Conservation (phyloP, 2,888 invertebrate species). For the Scaptomyza tumidula region DNA sequence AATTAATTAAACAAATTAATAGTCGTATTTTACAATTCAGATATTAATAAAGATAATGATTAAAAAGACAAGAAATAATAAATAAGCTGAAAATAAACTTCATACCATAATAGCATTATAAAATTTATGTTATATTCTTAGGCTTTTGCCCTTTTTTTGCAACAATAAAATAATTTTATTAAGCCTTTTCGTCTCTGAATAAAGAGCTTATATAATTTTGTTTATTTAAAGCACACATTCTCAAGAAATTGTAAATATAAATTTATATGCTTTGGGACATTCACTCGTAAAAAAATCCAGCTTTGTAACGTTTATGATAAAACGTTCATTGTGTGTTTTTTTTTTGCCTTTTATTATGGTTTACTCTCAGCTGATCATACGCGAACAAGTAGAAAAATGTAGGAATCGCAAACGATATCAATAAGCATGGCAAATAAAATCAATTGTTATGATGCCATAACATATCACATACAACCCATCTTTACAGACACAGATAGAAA, state of each 20-base stretch:
- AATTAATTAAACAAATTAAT: too few species aligned
- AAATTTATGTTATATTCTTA: background rate
- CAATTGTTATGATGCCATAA: slow-evolving; percentile 78
- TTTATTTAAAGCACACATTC: slow-evolving; percentile 20
- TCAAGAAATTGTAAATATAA: slow-evolving; percentile 33
- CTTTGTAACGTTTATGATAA: slow-evolving; percentile 39
- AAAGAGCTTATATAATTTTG: slow-evolving; percentile 10
- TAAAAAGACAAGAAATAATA: too few species aligned
- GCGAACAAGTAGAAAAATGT: slow-evolving; percentile 42
- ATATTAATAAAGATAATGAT: too few species aligned
- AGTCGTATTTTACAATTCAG: too few species aligned
- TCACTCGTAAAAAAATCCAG: slow-evolving; percentile 32
- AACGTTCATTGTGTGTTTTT: slow-evolving; percentile 21
- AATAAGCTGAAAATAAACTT: too few species aligned
- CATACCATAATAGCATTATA: background rate
- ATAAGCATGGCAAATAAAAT: slow-evolving; percentile 73
- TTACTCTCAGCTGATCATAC: slow-evolving; percentile 31
- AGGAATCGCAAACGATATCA: slow-evolving; percentile 67
- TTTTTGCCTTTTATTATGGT: slow-evolving; percentile 4
- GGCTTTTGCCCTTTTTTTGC: background rate
- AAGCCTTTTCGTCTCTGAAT: background rate
- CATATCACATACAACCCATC: slow-evolving; percentile 57
- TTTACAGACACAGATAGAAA: background rate
- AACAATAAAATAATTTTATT: slow-evolving; percentile 1
- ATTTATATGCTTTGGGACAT: slow-evolving; percentile 33